Evolutionary conservation across 2,797 vertebrate genomes (phyloP).

Genomic region (Choloepus didactylus): DNA sequence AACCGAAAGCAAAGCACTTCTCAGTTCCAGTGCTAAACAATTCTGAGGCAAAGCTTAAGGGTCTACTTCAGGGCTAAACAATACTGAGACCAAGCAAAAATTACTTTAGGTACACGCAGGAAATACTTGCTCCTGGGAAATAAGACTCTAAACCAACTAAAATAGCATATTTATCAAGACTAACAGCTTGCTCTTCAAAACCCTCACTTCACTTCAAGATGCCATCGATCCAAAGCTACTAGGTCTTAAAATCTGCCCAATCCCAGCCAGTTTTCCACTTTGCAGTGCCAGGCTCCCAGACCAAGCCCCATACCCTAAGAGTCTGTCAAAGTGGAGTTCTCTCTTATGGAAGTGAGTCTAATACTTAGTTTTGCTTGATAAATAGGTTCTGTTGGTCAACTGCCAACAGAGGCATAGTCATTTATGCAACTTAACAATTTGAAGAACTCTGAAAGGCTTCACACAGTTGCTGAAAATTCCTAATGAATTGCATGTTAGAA

Average conservation of each 20-base stretch:
- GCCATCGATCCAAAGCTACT: not conserved
- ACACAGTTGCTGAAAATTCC: not conserved
- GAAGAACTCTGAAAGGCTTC: not conserved
- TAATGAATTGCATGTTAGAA: not conserved
- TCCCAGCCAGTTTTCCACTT: not conserved
- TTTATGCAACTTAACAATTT: not conserved
- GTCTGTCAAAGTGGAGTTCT: not conserved
- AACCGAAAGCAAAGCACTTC: conserved; percentile 2
- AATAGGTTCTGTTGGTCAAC: not conserved
- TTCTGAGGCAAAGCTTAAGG: not conserved
- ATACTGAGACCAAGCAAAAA: not conserved
- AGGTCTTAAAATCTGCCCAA: not conserved
- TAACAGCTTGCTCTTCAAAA: not conserved
- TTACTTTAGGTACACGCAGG: not conserved
- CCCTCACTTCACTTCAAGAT: not conserved
- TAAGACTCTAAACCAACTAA: not conserved
- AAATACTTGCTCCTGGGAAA: not conserved
- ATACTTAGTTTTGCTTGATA: not conserved
- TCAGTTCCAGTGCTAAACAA: not conserved
- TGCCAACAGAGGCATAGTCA: not conserved
- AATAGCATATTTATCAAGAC: not conserved
- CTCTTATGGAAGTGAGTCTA: not conserved
- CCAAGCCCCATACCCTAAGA: not conserved
- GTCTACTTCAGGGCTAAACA: not conserved
- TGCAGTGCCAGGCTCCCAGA: not conserved